Evolutionary conservation across 2,888 invertebrate genomes (phyloP), one percentile per base, ranked within the genome.

Genomic region (Galeruca laticollis): DNA sequence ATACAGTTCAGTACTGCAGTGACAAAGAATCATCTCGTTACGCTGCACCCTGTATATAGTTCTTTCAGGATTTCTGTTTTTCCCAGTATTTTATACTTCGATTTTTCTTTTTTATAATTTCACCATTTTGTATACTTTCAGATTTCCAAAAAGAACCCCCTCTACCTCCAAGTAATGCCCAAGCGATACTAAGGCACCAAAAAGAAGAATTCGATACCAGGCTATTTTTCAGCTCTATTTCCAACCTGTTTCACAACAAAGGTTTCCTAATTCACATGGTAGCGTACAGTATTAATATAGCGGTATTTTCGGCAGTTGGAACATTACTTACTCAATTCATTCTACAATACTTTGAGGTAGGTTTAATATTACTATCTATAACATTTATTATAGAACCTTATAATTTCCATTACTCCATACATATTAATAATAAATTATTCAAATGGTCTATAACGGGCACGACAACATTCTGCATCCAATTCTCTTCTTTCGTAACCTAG

Each of bases 241-340:
- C 90, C 85, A 89, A 91, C 76, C 89, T 98, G 49, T 82, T 94
- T 77, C 89, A 89, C 40, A 95, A 96, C 85, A 86, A 88, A 59
- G 93, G 93, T 81, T 97, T 96, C 83, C 86, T 94, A 47, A 86
- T 96, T 43, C 89, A 97, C 35, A 88, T 94, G 66, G 81, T 95
- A 63, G 94, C 95, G 5, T 97, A 97, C 82, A 96, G 96, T 1
- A 90, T 97, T 79, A 98, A 97, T 86, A 95, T 97, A 15, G 98
- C 97, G 0, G 94, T 94, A 5, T 98, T 97, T 86, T 98, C 98
- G 83, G 97, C 97, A 37, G 93, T 98, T 77, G 96, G 97, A 1
- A 98, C 98, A 0, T 89, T 97, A 51, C 90, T 98, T 60, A 96
- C 95, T 84, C 93, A 93, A 86, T 91, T 97, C 79, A 90, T 98